These are phyloP conservation scores for Prunella fulvescens DNA, from an alignment of 2,113 vertebrate genomes.

Conservation along the genomic window DNA sequence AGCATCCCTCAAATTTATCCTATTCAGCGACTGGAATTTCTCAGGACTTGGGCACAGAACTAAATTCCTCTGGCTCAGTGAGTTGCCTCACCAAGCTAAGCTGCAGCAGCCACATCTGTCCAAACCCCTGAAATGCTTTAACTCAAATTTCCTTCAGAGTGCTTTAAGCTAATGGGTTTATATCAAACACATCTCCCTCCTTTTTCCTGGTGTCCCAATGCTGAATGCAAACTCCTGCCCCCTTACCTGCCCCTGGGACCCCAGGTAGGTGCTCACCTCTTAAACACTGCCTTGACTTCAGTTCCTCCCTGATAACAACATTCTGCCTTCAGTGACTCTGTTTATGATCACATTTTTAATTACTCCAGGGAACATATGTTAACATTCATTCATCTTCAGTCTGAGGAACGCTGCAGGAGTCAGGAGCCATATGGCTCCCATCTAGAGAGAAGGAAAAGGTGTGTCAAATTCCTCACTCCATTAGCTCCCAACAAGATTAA, in stretches of 20 bases:
- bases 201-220: fast-evolving
- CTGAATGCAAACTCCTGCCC: neutral
- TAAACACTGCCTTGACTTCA: neutral
- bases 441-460: slow-evolving; percentile 17
- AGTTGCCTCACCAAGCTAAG: neutral
- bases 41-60: neutral
- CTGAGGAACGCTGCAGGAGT: neutral
- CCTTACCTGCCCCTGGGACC: neutral
- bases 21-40: neutral
- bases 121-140: neutral
- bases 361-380: slow-evolving; percentile 44
- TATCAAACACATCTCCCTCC: neutral
- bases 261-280: neutral
- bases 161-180: neutral
- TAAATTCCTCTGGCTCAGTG: neutral
- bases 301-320: neutral
- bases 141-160: neutral
- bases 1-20: neutral
- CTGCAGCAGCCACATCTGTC: neutral
- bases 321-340: neutral
- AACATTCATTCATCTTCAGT: neutral
- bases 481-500: slow-evolving; percentile 26
- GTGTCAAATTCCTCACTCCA: slow-evolving; percentile 17
- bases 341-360: slow-evolving; percentile 48
- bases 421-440: slow-evolving; percentile 11